Conservation (phyloP, 2,113 vertebrate species). For the Rattus rattus region DNA sequence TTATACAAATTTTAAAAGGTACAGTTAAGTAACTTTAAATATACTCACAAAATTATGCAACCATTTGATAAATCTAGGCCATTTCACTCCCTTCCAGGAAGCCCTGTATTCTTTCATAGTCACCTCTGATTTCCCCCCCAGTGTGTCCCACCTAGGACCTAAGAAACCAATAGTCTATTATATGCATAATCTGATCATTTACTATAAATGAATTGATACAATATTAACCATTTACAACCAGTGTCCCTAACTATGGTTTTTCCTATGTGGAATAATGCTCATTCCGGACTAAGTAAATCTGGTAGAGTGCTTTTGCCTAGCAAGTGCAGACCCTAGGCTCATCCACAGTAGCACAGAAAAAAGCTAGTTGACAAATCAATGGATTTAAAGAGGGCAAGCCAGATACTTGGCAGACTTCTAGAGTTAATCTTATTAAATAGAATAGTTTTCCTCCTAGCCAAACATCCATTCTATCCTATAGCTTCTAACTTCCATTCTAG, state of each 20-base stretch:
- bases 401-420: constrained; percentile 15
- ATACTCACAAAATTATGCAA: background rate
- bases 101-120: background rate
- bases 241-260: constrained; percentile 50
- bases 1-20: background rate
- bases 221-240: constrained; percentile 16
- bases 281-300: background rate
- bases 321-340: background rate
- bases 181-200: constrained; percentile 41
- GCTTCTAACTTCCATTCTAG: constrained; percentile 21
- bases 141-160: background rate
- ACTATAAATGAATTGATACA: background rate
- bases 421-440: background rate
- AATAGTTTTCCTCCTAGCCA: constrained; percentile 50
- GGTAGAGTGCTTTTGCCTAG: background rate
- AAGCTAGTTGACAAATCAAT: constrained; percentile 7
- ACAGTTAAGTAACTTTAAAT: constrained; percentile 36
- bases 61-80: constrained; percentile 2
- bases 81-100: background rate
- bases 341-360: background rate
- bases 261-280: constrained; percentile 49
- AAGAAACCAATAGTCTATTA: background rate
- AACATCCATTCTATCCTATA: constrained; percentile 3
- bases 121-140: background rate
- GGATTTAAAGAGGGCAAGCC: background rate